phyloP scores from a whole-genome alignment of 2,888 invertebrate species.

The Drepana falcataria region DNA sequence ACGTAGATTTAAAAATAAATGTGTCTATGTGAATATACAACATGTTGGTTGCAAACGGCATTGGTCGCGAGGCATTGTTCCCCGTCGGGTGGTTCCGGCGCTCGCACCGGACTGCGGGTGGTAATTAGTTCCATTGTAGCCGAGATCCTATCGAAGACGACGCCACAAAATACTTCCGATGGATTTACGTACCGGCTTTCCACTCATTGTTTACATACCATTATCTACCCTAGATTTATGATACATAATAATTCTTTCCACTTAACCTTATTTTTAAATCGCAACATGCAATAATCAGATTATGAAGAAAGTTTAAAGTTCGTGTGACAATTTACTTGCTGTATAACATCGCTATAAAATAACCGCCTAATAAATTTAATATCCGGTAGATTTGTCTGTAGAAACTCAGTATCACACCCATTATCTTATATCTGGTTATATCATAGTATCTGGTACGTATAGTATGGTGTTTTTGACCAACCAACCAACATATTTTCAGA shows the following conservation, averaged over 20 bases:
- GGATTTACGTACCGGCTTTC: slow-evolving; percentile 70
- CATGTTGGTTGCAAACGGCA: slow-evolving; percentile 21
- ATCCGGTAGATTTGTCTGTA: too few relatives aligned
- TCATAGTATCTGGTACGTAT: too few relatives aligned
- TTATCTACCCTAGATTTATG: slow-evolving; percentile 23
- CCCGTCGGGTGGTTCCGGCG: slow-evolving; percentile 42
- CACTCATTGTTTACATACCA: slow-evolving; percentile 55
- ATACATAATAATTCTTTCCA: slow-evolving; percentile 25
- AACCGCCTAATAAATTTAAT: too few relatives aligned
- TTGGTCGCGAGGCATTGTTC: slow-evolving; percentile 52
- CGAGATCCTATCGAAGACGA: slow-evolving; percentile 61
- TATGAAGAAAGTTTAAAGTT: too few relatives aligned
- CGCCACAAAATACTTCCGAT: slow-evolving; percentile 62
- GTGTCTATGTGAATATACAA: slow-evolving; percentile 19
- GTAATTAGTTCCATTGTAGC: slow-evolving; percentile 74
- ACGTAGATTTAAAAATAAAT: too few relatives aligned
- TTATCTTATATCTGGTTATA: too few relatives aligned
- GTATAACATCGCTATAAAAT: too few relatives aligned
- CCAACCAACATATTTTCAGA: too few relatives aligned
- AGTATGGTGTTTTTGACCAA: too few relatives aligned
- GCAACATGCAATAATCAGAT: background rate
- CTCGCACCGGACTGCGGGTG: slow-evolving; percentile 37
- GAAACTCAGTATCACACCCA: too few relatives aligned
- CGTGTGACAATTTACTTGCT: too few relatives aligned
- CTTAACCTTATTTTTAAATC: slow-evolving; percentile 1